Conservation (phyloP, 1,140 invertebrate species). For the Aleiodes sp. region DNA sequence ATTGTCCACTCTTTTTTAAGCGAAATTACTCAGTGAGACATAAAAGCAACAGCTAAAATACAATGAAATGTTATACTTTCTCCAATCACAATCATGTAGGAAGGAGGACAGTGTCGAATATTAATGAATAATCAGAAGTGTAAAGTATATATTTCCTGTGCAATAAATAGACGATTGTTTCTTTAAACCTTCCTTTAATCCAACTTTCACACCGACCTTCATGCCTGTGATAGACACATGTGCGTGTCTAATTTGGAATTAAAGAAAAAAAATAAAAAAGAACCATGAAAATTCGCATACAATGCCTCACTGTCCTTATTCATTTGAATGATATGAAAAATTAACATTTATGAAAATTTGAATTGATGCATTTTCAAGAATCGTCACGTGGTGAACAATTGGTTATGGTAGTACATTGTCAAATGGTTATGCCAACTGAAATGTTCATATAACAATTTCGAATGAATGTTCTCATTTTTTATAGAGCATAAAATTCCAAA, state of each 20-base stretch:
- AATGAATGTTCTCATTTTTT: too few species aligned
- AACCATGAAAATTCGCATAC: too few species aligned
- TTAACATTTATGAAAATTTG: too few species aligned
- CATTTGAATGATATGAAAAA: too few species aligned
- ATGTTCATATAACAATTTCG: too few species aligned
- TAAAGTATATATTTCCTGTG: not conserved
- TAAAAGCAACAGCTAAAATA: not conserved
- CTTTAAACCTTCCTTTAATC: not conserved
- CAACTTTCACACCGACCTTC: not conserved
- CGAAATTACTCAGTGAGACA: not conserved
- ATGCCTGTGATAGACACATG: not conserved
- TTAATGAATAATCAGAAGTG: not conserved
- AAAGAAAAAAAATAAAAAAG: not conserved
- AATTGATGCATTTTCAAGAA: too few species aligned
- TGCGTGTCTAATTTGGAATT: not conserved
- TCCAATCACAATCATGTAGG: not conserved
- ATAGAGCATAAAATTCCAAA: too few species aligned
- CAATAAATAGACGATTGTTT: not conserved
- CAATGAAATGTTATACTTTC: not conserved
- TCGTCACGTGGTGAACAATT: too few species aligned
- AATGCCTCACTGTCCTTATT: too few species aligned
- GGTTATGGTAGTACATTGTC: too few species aligned
- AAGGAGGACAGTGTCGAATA: not conserved
- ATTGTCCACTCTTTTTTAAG: not conserved
- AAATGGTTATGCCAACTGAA: too few species aligned